A percentile compares a stretch with the other conserved stretches of the same genome.
phyloP scores from a whole-genome alignment of 2,113 vertebrate genomes.

The Oncorhynchus tshawytscha region DNA sequence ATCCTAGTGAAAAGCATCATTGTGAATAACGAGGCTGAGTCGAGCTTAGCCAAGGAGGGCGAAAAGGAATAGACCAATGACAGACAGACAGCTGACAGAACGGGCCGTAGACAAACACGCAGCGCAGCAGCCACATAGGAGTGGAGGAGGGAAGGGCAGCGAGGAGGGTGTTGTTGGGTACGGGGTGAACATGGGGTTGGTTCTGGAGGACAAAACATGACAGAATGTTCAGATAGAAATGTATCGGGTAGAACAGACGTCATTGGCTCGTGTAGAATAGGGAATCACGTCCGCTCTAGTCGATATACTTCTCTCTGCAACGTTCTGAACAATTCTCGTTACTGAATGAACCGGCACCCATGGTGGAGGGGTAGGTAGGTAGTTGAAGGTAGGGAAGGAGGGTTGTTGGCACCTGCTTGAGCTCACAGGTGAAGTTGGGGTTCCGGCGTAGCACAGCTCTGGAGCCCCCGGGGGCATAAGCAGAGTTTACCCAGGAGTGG shows the following conservation, averaged over 20 bases:
- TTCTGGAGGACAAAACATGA: too few species aligned
- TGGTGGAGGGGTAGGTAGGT: slow-evolving; percentile 11
- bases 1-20: slow-evolving; percentile 13
- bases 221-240: too few species aligned
- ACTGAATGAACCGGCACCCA: slow-evolving; percentile 9
- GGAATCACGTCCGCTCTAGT: too few species aligned
- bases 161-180: not conserved
- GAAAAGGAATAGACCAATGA: not conserved
- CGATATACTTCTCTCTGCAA: too few species aligned
- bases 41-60: slow-evolving; percentile 8
- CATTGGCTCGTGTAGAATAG: too few species aligned
- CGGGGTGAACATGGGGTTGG: not conserved
- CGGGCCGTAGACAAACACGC: slow-evolving; percentile 7
- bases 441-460: slow-evolving; percentile 87
- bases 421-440: slow-evolving; percentile 85
- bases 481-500: slow-evolving; percentile 94
- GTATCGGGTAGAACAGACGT: too few species aligned
- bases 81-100: slow-evolving; percentile 7
- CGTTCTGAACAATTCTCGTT: too few species aligned
- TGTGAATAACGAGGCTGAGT: not conserved
- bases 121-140: not conserved
- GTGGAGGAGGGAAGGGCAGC: not conserved
- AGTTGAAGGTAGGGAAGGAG: slow-evolving; percentile 21
- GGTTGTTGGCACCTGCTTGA: slow-evolving; percentile 86
- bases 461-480: slow-evolving; percentile 88